Base-by-base conservation (phyloP, 1,140 invertebrate species). In the Aplysia californica region DNA sequence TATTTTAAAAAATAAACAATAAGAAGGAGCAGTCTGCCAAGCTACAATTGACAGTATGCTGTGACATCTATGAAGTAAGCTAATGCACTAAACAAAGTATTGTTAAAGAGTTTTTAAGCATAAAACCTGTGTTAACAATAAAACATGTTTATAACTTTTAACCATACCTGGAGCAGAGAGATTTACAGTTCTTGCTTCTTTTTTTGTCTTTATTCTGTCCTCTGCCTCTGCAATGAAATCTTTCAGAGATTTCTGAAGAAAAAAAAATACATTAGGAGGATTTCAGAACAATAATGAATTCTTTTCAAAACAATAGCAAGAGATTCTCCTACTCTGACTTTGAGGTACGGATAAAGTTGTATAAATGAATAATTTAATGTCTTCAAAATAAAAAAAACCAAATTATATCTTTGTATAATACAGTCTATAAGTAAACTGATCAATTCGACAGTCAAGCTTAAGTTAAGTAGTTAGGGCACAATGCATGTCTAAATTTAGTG, bases 111-210 rank as follows among this genome's bases (percentile, higher is more conserved):
- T 31, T 23, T 35, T 15, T 65, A 41, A 50, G 20, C 26, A 38
- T 36, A 70, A 56, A 50, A 44, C 3, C 5, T 36, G 15, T 4
- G 26, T 20, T 26, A 39, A 6, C 10, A 18, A 41, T 29, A 26
- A 50, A 33, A 70, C 31, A 59, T 55, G 41, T 73, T 26, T 66
- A 38, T 6, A 31, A 31, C 10, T 21, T 38, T 55, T 26, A 38
- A n/a, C 78, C 74, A 77, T 61, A 83, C 93, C 90, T 64, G 87
- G 82, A 31, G 91, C 94, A 85, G 93, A 93, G 70, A 93, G 87
- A 90, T 96, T 96, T 65, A 91, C 89, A 74, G 92, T 91, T 71
- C 95, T 91, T 26, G 96, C 86, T 83, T 94, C 93, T 71, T 92
- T 91, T 90, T 96, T 97, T 6, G 88, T 82, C 26, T 87, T 82